Evolutionary conservation across 2,113 vertebrate genomes (phyloP).

Genomic region (Oncorhynchus clarkii): DNA sequence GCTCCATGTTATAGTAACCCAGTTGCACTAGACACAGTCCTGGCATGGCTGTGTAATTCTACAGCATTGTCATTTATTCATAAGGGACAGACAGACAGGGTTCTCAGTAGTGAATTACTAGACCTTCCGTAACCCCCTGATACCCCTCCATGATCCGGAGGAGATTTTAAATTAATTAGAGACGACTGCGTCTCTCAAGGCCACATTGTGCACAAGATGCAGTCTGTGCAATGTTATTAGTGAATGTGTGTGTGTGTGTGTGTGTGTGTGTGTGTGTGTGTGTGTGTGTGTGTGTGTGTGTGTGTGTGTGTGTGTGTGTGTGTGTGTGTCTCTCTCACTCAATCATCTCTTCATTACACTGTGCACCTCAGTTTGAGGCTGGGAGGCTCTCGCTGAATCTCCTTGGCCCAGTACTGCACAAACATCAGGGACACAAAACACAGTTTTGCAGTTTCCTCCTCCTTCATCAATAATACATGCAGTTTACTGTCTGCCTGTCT

Average conservation of each 20-base stretch:
- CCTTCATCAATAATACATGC: slow-evolving; percentile 76
- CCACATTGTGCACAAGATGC: slow-evolving; percentile 25
- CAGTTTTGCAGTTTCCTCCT: slow-evolving; percentile 70
- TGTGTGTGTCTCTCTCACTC: slow-evolving; percentile 56
- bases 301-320: slow-evolving; percentile 41
- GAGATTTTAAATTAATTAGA: slow-evolving; percentile 90
- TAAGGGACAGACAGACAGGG: background rate
- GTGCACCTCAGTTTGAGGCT: slow-evolving; percentile 69
- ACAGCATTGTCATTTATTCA: slow-evolving; percentile 36
- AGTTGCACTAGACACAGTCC: slow-evolving; percentile 7
- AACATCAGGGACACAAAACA: slow-evolving; percentile 71
- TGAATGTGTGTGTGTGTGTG: background rate
- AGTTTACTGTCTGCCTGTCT: slow-evolving; percentile 1
- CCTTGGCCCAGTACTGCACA: slow-evolving; percentile 62
- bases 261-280: background rate
- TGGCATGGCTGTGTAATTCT: background rate
- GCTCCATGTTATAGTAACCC: slow-evolving; percentile 27
- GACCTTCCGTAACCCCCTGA: slow-evolving; percentile 58
- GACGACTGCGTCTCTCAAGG: slow-evolving; percentile 63
- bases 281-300: slow-evolving; percentile 44
- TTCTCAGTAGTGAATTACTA: slow-evolving; percentile 34
- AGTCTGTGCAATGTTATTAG: slow-evolving; percentile 52
- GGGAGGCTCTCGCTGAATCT: slow-evolving; percentile 69
- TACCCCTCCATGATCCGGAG: slow-evolving; percentile 71
- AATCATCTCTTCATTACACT: slow-evolving; percentile 85